Percentiles rank a stretch among this genome's conserved stretches.
These are phyloP conservation scores for Copidosoma aretas DNA, from an alignment of 2,888 invertebrate genomes.

Conservation along the genomic window DNA sequence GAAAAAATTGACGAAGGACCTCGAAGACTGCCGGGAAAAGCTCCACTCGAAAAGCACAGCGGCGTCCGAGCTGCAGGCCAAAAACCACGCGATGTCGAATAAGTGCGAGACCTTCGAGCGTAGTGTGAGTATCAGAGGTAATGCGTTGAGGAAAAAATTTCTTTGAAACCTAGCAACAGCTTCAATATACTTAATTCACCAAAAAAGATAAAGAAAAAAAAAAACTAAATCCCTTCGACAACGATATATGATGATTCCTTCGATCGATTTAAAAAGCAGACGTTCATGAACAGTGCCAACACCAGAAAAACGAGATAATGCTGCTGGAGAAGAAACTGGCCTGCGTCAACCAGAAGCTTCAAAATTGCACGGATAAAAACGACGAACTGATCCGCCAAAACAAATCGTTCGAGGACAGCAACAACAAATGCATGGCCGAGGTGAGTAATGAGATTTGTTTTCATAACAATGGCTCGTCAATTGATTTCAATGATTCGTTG, in stretches of 20 bases:
- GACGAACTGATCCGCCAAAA: constrained; percentile 49
- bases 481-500: too few species aligned
- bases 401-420: constrained; percentile 48
- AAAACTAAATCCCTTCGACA: not conserved
- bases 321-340: constrained; percentile 40
- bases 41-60: constrained; percentile 43
- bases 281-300: constrained; percentile 36
- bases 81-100: constrained; percentile 41
- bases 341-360: constrained; percentile 47
- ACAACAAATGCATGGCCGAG: constrained; percentile 49
- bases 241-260: not conserved
- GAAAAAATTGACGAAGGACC: constrained; percentile 46
- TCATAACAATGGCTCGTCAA: too few species aligned
- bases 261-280: constrained; percentile 20
- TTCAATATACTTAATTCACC: not conserved
- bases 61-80: constrained; percentile 45
- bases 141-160: not conserved
- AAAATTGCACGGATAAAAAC: constrained; percentile 50
- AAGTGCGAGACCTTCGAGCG: constrained; percentile 45
- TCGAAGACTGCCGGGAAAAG: constrained; percentile 46
- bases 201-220: not conserved
- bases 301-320: constrained; percentile 45
- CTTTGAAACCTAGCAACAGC: not conserved
- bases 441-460: too few species aligned
- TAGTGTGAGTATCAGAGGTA: constrained; percentile 39